Conservation (phyloP, 64 coral and sea anemone species). For the Porites australiensis region DNA sequence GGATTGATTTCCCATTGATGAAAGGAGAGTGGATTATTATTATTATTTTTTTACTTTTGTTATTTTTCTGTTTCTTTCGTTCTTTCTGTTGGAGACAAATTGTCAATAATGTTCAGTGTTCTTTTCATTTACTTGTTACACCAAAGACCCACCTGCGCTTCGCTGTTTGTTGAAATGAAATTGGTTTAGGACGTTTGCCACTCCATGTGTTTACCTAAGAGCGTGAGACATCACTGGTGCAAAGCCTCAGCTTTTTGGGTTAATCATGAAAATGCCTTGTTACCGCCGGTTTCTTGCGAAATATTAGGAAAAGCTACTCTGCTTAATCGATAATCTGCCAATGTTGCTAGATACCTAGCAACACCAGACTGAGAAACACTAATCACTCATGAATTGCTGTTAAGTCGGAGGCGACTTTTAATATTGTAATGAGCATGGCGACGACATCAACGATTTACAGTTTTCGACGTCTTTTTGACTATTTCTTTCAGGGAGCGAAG, state of each 20-base stretch:
- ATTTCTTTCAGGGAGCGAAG: neutral
- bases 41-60: no score
- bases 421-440: neutral
- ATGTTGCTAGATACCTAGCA: neutral
- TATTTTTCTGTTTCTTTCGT: neutral
- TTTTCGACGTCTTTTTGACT: neutral
- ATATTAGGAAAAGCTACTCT: neutral
- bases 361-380: neutral
- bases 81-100: neutral
- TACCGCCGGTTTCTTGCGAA: neutral
- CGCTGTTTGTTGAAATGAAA: neutral
- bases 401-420: neutral
- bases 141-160: constrained; percentile 9
- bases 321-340: neutral
- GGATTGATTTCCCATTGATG: no score
- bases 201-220: neutral
- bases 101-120: neutral
- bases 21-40: neutral
- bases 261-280: neutral
- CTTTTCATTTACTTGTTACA: neutral
- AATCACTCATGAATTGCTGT: neutral
- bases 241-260: neutral
- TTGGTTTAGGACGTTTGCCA: neutral
- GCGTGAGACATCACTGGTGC: neutral
- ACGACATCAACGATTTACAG: neutral